Evolutionary conservation across 2,797 vertebrate genomes (phyloP).

Genomic region (Micrastur ruficollis): DNA sequence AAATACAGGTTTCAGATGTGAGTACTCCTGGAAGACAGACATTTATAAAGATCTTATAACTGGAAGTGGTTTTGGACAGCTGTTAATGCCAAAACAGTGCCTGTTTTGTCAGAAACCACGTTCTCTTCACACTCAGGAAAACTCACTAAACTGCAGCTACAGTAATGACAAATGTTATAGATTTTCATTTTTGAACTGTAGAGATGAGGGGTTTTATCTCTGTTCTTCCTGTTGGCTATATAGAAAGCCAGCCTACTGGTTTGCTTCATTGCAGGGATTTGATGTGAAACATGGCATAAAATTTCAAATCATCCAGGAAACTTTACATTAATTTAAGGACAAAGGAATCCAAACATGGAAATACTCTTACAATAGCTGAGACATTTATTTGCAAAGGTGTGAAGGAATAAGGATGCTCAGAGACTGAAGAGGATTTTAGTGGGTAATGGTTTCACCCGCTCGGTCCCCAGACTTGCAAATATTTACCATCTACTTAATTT

Average conservation of each 20-base stretch:
- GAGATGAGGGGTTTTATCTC: background rate
- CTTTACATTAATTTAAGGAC: background rate
- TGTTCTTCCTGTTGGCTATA: background rate
- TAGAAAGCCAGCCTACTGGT: background rate
- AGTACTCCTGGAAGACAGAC: background rate
- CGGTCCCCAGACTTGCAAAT: fast-evolving
- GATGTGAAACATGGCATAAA: background rate
- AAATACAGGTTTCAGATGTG: background rate
- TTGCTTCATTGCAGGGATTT: background rate
- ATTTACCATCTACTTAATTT: background rate
- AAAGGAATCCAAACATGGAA: background rate
- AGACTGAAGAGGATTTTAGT: background rate
- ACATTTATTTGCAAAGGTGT: background rate
- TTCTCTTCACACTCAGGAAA: background rate
- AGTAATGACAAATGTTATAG: background rate
- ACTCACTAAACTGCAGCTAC: background rate
- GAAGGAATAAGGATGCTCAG: background rate
- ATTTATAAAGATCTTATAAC: slow-evolving; percentile 17
- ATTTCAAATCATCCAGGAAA: background rate
- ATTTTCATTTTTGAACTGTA: background rate
- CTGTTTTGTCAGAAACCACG: background rate
- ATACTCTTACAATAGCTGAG: background rate
- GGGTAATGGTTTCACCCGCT: background rate
- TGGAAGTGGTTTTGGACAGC: slow-evolving; percentile 39
- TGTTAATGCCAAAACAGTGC: slow-evolving; percentile 16